Evolutionary conservation across 2,113 vertebrate species (phyloP), one percentile per base, ranked within the genome.

Genomic region (Cepphus grylle): DNA sequence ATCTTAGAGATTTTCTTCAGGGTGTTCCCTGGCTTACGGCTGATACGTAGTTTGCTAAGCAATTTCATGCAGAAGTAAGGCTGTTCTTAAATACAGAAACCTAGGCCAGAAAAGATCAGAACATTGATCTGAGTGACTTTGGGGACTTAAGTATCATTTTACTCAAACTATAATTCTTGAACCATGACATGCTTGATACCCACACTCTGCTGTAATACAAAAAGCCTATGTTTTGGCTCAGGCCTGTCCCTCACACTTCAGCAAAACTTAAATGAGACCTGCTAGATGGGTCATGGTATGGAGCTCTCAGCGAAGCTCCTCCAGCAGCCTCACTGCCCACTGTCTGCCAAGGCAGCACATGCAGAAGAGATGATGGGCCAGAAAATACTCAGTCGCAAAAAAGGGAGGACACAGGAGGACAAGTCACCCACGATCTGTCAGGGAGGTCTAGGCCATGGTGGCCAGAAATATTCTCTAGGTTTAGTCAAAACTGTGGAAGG

Each of bases 1-100:
- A 91, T 89, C 76, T 84, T 83, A 56, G 43, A 45, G 25, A 73
- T 82, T 90, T 93, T 74, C 59, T 88, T 95, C 45, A 71, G 16
- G 16, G 4, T 86, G 85, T 93, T 95, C 36, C 17, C 55, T 89
- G 1, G 2, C 45, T 91, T 79, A 58, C 2, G 2, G 32, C 32
- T 88, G 36, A 71, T 67, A 81, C 3, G 29, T 30, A 84, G 53
- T 74, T 88, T 91, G 36, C 49, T 82, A 63, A 93, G 42, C 16
- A 91, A 83, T 92, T 92, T 95, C 38, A 71, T 45, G 61, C 29
- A 83, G 32, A 89, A 93, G 19, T 17, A 29, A 92, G 23, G 29
- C 10, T 81, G 43, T 53, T 65, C 61, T 88, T 93, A 66, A 79
- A 76, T 56, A 83, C 86, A 94, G 74, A 90, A 86, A 70, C 40